Evolutionary conservation across 2,888 invertebrate genomes (phyloP).

Genomic region (Heteromyza rotundicornis): DNA sequence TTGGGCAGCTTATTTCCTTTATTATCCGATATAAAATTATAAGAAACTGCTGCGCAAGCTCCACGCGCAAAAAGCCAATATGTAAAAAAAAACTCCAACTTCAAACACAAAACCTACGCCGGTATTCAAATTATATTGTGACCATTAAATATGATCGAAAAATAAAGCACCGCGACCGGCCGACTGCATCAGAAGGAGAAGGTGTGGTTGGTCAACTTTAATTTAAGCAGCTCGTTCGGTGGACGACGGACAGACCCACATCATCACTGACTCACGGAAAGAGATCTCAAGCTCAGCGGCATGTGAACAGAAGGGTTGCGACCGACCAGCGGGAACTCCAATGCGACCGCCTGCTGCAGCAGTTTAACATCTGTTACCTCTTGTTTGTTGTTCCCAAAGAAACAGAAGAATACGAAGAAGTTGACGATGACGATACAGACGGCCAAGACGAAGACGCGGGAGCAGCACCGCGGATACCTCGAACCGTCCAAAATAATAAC

Average conservation of each 20-base stretch:
- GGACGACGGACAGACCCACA: constrained; percentile 16
- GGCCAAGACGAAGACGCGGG: neutral
- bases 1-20: constrained; percentile 26
- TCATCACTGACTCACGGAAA: constrained; percentile 22
- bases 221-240: constrained; percentile 16
- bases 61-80: constrained; percentile 5
- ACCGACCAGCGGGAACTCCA: constrained; percentile 25
- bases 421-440: too few species aligned
- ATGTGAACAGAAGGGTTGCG: constrained; percentile 1
- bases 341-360: constrained; percentile 38
- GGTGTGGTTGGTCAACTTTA: constrained; percentile 25
- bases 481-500: constrained; percentile 26
- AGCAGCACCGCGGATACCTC: too few species aligned
- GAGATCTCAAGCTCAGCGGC: constrained; percentile 3
- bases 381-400: constrained; percentile 24
- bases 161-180: constrained; percentile 35
- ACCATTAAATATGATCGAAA: constrained; percentile 56
- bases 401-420: neutral
- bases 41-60: constrained; percentile 34
- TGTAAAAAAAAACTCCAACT: neutral
- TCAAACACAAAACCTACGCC: neutral
- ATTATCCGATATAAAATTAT: constrained; percentile 54
- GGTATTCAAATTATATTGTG: constrained; percentile 48
- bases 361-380: constrained; percentile 38
- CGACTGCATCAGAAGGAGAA: constrained; percentile 13